These are phyloP conservation scores for Adoxophyes honmai DNA, from an alignment of 1,140 invertebrate species.

Conservation along the genomic window DNA sequence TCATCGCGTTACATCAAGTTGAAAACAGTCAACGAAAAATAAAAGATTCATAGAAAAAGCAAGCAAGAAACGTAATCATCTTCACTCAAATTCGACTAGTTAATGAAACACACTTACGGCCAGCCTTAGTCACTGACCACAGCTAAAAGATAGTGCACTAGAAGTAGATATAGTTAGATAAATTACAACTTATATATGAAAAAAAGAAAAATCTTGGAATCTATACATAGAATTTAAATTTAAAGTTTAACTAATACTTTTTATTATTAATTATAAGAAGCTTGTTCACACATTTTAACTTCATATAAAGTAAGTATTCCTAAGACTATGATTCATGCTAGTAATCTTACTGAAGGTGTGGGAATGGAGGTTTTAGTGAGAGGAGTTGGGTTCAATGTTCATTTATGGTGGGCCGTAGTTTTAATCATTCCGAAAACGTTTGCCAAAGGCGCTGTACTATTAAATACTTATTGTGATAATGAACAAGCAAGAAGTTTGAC, in stretches of 20 bases:
- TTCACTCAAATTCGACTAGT: constrained; percentile 21
- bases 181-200: constrained; percentile 69
- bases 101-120: constrained; percentile 44
- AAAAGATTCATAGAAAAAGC: too few species aligned
- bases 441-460: constrained; percentile 63
- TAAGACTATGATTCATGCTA: constrained; percentile 49
- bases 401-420: constrained; percentile 41
- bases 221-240: constrained; percentile 75
- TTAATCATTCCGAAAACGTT: constrained; percentile 19
- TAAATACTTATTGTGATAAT: constrained; percentile 40
- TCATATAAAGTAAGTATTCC: constrained; percentile 67
- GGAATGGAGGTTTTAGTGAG: constrained; percentile 47
- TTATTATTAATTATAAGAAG: constrained; percentile 73
- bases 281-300: constrained; percentile 77
- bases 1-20: too few species aligned
- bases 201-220: constrained; percentile 67
- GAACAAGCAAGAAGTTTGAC: too few species aligned
- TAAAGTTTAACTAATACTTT: constrained; percentile 75
- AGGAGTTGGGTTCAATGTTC: constrained; percentile 30
- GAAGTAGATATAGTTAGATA: constrained; percentile 70
- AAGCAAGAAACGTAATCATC: not conserved
- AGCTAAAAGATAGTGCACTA: constrained; percentile 73
- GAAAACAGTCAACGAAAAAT: too few species aligned
- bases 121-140: constrained; percentile 66
- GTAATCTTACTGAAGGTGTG: constrained; percentile 44